Base-by-base conservation (phyloP, 2,888 invertebrate species). In the Neria commutata region DNA sequence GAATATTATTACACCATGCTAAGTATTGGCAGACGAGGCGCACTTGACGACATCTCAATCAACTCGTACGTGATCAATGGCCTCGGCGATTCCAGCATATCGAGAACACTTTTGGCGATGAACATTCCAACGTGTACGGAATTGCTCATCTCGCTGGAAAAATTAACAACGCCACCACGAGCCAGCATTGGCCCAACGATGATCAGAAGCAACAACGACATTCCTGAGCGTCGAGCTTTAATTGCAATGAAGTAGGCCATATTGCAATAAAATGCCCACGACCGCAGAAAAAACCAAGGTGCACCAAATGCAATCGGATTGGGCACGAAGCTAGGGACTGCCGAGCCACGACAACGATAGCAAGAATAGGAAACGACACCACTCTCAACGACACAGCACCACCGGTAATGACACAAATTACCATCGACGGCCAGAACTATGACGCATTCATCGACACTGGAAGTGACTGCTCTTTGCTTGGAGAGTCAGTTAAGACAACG, bases 401-500 rank as follows among this genome's bases (percentile, higher is more conserved):
- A 16, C 50, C 56, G 16, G 40, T 56, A 1, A 53, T 33, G 19
- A 60, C 57, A 29, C 21, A 48, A n/a, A 33, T 54, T 4, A 52
- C 17, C 6, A 24, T 62, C 3, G 37, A 10, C 14, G 56, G 46
- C 25, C 37, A 24, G 2, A 26, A 10, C 1, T 59, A 53, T 21
- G 23, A 47, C 1, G 58, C 56, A 54, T 62, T 62, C 6, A 52
- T 62, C 6, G 59, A 59, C 46, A 61, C 61, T 1, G 59, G 56
- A 8, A 62, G 54, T 29, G 54, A 60, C 25, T 23, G 56, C 29
- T 58, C 58, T 2, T 16, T 60, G 16, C 58, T 63, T 8, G 49
- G 10, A 1, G 45, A 57, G 16, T 58, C 55, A n/a, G 17, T 24
- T 42, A 49, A 49, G 11, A 48, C 55, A 14, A 40, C 26, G n/a